Percentiles rank a stretch among this genome's conserved stretches.
Conservation (phyloP, 2,888 invertebrate species). For the Harpagoxenus sublaevis region DNA sequence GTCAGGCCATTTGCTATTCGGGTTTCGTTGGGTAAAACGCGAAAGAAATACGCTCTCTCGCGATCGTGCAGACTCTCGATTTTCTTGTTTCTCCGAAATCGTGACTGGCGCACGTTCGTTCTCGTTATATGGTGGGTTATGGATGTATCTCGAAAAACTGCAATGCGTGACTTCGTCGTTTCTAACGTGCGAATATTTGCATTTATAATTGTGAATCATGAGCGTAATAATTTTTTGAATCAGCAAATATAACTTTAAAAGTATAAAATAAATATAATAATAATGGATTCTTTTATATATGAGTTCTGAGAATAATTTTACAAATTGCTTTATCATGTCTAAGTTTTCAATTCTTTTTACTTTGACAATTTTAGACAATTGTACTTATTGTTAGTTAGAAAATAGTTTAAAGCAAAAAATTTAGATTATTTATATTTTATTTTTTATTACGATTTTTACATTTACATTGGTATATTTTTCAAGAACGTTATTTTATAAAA, state of each 20-base stretch:
- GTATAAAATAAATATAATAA: not conserved
- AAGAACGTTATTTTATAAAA: not conserved
- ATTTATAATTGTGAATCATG: not conserved
- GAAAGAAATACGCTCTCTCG: slow-evolving; percentile 57
- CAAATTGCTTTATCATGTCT: not conserved
- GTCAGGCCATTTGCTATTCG: slow-evolving; percentile 68
- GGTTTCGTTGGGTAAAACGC: slow-evolving; percentile 65
- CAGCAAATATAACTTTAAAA: not conserved
- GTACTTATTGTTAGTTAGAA: not conserved
- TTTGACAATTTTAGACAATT: not conserved
- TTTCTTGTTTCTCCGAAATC: slow-evolving; percentile 59
- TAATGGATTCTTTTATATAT: not conserved
- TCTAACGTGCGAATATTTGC: not conserved
- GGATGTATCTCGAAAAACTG: slow-evolving; percentile 10
- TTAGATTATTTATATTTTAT: not conserved
- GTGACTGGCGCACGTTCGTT: slow-evolving; percentile 55
- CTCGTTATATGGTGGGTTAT: not conserved
- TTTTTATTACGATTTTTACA: not conserved
- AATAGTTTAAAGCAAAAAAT: not conserved
- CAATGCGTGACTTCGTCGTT: not conserved
- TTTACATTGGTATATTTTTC: not conserved
- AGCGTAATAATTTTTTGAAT: not conserved
- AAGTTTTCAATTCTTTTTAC: not conserved
- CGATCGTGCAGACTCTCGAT: slow-evolving; percentile 54
- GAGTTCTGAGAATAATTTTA: not conserved